Evolutionary conservation across 2,797 vertebrate species (phyloP).

Genomic region (Gymnothorax reevesii): DNA sequence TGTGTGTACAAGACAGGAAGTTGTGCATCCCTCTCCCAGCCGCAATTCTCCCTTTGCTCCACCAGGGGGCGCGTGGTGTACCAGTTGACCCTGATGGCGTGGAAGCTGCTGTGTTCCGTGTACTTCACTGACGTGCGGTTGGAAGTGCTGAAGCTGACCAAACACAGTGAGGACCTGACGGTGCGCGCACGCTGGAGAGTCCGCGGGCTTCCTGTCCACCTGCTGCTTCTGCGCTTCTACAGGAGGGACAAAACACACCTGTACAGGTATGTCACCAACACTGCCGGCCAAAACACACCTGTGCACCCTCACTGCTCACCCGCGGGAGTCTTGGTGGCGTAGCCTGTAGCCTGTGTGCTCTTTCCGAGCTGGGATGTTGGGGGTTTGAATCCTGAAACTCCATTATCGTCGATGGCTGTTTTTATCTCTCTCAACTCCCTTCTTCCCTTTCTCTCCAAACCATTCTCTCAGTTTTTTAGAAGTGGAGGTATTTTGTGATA

Average conservation of each 20-base stretch:
- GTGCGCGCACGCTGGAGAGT: slow-evolving; percentile 88
- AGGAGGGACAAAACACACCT: slow-evolving; percentile 79
- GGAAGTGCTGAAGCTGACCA: slow-evolving; percentile 87
- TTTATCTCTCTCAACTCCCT: too few relatives aligned
- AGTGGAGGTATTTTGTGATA: too few relatives aligned
- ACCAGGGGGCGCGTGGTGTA: slow-evolving; percentile 78
- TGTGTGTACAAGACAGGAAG: neutral
- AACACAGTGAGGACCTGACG: slow-evolving; percentile 82
- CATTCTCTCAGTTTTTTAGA: too few relatives aligned
- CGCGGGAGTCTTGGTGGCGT: too few relatives aligned
- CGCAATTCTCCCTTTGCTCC: neutral
- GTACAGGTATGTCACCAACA: slow-evolving; percentile 70
- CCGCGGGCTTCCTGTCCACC: slow-evolving; percentile 77
- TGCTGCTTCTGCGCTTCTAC: slow-evolving; percentile 79
- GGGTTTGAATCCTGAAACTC: too few relatives aligned
- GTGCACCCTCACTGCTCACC: neutral
- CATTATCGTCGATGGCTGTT: too few relatives aligned
- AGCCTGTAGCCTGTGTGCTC: too few relatives aligned
- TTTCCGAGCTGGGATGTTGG: too few relatives aligned
- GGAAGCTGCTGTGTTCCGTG: slow-evolving; percentile 74
- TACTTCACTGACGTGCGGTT: slow-evolving; percentile 79
- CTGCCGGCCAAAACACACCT: neutral
- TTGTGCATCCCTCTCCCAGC: neutral
- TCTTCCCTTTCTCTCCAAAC: too few relatives aligned
- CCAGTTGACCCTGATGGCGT: slow-evolving; percentile 71